A percentile compares a stretch with the other conserved stretches of the same genome.
These are phyloP conservation scores for Euphydryas editha DNA, from an alignment of 2,888 invertebrate genomes.

Conservation along the genomic window DNA sequence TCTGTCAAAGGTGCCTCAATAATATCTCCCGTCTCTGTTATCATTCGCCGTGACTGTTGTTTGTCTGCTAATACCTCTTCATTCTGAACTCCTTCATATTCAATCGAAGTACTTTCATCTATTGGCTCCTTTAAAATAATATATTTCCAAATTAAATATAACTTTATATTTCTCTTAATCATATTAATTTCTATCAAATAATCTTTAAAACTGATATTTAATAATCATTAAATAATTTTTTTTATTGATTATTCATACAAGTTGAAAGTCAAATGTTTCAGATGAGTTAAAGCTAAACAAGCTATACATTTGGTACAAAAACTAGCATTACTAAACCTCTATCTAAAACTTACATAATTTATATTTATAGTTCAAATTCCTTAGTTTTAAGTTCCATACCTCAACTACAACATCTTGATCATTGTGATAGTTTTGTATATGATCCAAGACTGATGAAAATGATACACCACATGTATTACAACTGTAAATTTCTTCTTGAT, in stretches of 20 bases:
- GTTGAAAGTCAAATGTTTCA: too few species aligned
- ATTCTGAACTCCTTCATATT: constrained; percentile 36
- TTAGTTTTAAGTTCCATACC: constrained; percentile 56
- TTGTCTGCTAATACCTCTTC: constrained; percentile 47
- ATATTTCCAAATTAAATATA: not conserved
- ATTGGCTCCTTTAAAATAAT: constrained; percentile 54
- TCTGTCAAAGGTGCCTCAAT: constrained; percentile 57
- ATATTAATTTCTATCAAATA: not conserved
- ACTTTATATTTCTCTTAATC: not conserved
- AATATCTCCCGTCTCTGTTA: constrained; percentile 73
- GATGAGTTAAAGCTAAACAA: too few species aligned
- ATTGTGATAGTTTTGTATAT: constrained; percentile 86
- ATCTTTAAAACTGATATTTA: too few species aligned
- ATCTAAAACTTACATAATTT: not conserved
- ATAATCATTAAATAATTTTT: too few species aligned
- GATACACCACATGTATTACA: constrained; percentile 87
- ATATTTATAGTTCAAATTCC: not conserved
- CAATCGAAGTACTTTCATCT: constrained; percentile 44
- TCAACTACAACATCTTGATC: constrained; percentile 87
- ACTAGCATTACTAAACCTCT: not conserved
- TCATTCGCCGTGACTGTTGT: constrained; percentile 60
- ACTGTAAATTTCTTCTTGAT: constrained; percentile 78
- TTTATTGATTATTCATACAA: too few species aligned
- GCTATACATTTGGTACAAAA: too few species aligned
- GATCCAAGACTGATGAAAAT: constrained; percentile 86